These are phyloP conservation scores for Chaunax sp. DNA, from an alignment of 2,797 vertebrate species.

Conservation along the genomic window DNA sequence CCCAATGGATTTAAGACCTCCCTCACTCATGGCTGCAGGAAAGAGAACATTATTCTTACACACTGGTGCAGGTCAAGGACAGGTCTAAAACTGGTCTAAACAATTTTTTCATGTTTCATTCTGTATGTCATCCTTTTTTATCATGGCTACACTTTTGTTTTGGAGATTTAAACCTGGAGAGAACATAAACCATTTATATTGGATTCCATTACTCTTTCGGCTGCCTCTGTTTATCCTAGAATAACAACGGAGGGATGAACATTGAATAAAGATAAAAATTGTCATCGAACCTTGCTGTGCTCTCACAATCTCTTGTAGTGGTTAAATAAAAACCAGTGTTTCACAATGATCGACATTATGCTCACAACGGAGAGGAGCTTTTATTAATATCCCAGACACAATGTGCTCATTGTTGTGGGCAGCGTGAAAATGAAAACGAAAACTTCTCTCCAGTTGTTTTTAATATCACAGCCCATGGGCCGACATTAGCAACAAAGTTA, in stretches of 20 bases:
- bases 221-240: constrained; percentile 26
- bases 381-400: constrained; percentile 32
- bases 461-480: constrained; percentile 34
- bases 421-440: constrained; percentile 35
- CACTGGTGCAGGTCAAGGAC: constrained; percentile 58
- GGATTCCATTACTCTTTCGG: constrained; percentile 6
- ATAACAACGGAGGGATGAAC: constrained; percentile 21
- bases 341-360: constrained; percentile 22
- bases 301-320: constrained; percentile 21
- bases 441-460: constrained; percentile 54
- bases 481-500: constrained; percentile 26
- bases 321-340: constrained; percentile 33
- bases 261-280: neutral
- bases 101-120: neutral
- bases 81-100: constrained; percentile 21
- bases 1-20: constrained; percentile 56
- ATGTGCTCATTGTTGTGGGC: constrained; percentile 13
- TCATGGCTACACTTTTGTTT: neutral
- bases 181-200: constrained; percentile 2
- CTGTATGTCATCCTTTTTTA: neutral
- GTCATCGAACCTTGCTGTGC: constrained; percentile 17
- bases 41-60: constrained; percentile 35
- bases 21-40: constrained; percentile 45
- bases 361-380: constrained; percentile 19
- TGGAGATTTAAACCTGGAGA: neutral